phyloP scores from a whole-genome alignment of 92 coral and sea anemone species.

The Phenganax marumi region DNA sequence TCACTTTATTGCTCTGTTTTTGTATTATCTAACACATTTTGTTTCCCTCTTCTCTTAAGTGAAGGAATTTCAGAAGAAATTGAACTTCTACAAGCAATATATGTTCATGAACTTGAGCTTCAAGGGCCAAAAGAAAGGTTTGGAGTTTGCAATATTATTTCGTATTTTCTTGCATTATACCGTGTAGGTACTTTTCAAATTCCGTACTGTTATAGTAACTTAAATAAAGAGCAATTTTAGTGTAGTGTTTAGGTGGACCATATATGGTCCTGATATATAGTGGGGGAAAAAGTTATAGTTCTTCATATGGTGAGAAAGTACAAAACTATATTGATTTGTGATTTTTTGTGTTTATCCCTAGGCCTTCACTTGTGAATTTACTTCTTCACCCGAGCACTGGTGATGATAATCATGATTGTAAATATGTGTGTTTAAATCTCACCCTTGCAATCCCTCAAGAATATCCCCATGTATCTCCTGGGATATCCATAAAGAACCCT shows the following conservation, averaged over 20 bases:
- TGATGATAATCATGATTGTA: conserved; percentile 72
- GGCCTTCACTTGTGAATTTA: conserved; percentile 69
- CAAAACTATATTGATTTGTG: background rate
- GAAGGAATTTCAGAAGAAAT: conserved; percentile 74
- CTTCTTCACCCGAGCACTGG: conserved; percentile 94
- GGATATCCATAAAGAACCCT: conserved; percentile 74
- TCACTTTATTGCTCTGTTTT: background rate
- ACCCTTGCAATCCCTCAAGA: conserved; percentile 58
- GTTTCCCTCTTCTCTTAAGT: conserved; percentile 31
- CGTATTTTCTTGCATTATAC: background rate
- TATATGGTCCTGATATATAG: too few relatives aligned
- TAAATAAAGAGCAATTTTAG: background rate
- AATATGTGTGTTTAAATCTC: conserved; percentile 83
- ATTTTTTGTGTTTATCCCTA: conserved; percentile 5
- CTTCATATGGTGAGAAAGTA: background rate
- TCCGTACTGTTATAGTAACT: background rate
- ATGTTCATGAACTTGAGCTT: conserved; percentile 79
- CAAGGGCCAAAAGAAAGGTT: conserved; percentile 74
- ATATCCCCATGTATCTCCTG: conserved; percentile 75
- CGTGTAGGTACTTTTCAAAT: background rate
- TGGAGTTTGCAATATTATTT: background rate
- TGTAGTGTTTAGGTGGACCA: too few relatives aligned
- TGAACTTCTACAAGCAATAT: conserved; percentile 86
- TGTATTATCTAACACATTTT: background rate
- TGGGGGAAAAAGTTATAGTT: background rate